Base-by-base conservation (phyloP, 2,797 vertebrate genomes). In the Neosilurus hyrtlii region DNA sequence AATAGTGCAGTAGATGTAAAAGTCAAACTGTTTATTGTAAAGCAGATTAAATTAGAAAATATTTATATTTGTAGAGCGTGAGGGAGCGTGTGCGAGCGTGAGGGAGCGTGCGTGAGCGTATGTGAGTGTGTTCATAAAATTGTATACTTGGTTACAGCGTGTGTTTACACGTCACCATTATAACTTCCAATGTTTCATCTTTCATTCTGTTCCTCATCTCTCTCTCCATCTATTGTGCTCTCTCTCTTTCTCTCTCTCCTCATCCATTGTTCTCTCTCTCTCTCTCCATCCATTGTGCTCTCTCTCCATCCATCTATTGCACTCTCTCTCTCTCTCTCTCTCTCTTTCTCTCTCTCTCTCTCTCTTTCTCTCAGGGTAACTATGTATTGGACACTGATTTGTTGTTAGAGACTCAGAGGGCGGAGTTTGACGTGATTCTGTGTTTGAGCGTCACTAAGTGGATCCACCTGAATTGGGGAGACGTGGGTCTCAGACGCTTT, bases 381-480 rank as follows among this genome's bases (percentile, higher is more conserved):
- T 98, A 98, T 6, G 96, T 97, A 1, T 90, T 97, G 89, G 95
- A 96, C n/a, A 93, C 87, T 37, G 97, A 98, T 6, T 90, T 92
- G 83, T 90, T 97, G 86, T 91, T 97, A 43, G 83, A 93, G 56
- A 94, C 94, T 14, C 96, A 98, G 90, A 90, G 87, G 35, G 91
- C 96, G 0, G 96, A 97, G 88, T 98, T 96, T 35, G 96, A 98
- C 1, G 95, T 97, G 80, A 94, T 98, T 86, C 89, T 97, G 88
- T 97, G 96, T 89, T 92, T 98, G 81, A 97, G 96, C 63, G 94
- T 98, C 49, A 97, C 96, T 86, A 98, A 98, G 88, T 98, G 97
- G 97, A 95, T 98, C 74, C 97, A 98, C 87, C 94, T 98, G 80
- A 98, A 98, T 92, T 97, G 96, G 96, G 97, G 97, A 0, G 97